Conservation (phyloP, 30 jellyfish, hydroid and myxozoan species). For the Mastigias papua region DNA sequence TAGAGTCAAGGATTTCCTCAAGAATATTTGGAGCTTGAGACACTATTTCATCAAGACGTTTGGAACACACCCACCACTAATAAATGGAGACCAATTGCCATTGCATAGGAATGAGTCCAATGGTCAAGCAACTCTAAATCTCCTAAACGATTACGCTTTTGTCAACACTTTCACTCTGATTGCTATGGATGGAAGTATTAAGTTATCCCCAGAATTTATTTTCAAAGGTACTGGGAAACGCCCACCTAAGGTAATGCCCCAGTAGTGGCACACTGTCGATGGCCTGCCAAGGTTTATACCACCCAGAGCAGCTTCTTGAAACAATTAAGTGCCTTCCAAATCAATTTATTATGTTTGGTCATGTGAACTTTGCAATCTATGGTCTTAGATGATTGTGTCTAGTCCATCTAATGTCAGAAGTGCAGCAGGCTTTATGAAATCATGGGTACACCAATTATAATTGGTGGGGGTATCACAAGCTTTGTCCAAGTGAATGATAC, state of each 20-base stretch:
- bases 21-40: too few relatives aligned
- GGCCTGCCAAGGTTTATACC: slow-evolving; percentile 19
- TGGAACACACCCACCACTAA: slow-evolving; percentile 43
- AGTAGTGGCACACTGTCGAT: not conserved
- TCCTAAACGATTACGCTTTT: not conserved
- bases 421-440: too few relatives aligned
- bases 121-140: not conserved
- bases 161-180: not conserved
- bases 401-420: too few relatives aligned
- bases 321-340: slow-evolving; percentile 54
- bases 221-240: slow-evolving; percentile 46
- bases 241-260: slow-evolving; percentile 28
- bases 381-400: too few relatives aligned
- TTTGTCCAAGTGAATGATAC: too few relatives aligned
- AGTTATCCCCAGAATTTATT: slow-evolving; percentile 35
- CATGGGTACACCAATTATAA: too few relatives aligned
- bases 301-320: slow-evolving; percentile 34
- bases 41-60: slow-evolving; percentile 6
- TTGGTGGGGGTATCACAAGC: too few relatives aligned
- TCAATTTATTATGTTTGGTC: too few relatives aligned
- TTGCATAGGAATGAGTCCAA: slow-evolving; percentile 3
- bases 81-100: slow-evolving; percentile 61
- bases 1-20: too few relatives aligned
- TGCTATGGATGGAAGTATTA: not conserved
- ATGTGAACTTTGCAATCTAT: too few relatives aligned